A percentile compares a stretch with the other conserved stretches of the same genome.
Conservation (phyloP, 2,113 vertebrate genomes). For the Ctenodactylus gundi region DNA sequence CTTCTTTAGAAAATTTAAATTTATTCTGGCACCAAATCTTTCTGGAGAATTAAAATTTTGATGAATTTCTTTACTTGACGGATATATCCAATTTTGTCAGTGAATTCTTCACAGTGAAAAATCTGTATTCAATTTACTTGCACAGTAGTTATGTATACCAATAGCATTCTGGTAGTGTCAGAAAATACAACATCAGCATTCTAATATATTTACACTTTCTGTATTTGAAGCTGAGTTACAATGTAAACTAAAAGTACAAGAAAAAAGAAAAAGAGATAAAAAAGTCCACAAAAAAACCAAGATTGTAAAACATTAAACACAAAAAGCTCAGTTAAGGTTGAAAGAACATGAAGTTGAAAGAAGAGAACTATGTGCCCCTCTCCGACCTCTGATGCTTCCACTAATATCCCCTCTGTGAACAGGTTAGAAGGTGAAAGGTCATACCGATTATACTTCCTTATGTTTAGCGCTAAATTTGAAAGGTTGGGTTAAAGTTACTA, state of each 20-base stretch:
- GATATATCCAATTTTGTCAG: slow-evolving; percentile 8
- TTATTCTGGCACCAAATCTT: slow-evolving; percentile 49
- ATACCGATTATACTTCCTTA: neutral
- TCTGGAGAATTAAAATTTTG: slow-evolving; percentile 55
- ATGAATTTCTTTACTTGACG: slow-evolving; percentile 47
- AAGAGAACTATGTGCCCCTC: neutral
- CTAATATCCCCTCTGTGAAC: neutral
- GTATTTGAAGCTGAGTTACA: neutral
- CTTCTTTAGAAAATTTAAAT: slow-evolving; percentile 54
- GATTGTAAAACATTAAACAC: neutral
- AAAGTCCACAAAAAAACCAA: slow-evolving; percentile 24
- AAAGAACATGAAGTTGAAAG: neutral
- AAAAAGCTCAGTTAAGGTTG: neutral
- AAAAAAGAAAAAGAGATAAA: slow-evolving; percentile 29
- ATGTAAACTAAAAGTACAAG: neutral
- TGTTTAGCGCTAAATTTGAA: neutral
- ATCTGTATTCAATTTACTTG: slow-evolving; percentile 5
- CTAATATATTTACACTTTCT: neutral
- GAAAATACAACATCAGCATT: neutral
- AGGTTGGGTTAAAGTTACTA: slow-evolving; percentile 10
- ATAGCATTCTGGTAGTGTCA: neutral
- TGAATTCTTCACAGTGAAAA: slow-evolving; percentile 9
- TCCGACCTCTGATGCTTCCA: too few relatives aligned
- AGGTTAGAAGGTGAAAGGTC: neutral
- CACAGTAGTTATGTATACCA: neutral